A percentile compares a stretch with the other conserved stretches of the same genome.
Conservation (phyloP, 2,113 vertebrate species). For the Phalacrocorax carbo region DNA sequence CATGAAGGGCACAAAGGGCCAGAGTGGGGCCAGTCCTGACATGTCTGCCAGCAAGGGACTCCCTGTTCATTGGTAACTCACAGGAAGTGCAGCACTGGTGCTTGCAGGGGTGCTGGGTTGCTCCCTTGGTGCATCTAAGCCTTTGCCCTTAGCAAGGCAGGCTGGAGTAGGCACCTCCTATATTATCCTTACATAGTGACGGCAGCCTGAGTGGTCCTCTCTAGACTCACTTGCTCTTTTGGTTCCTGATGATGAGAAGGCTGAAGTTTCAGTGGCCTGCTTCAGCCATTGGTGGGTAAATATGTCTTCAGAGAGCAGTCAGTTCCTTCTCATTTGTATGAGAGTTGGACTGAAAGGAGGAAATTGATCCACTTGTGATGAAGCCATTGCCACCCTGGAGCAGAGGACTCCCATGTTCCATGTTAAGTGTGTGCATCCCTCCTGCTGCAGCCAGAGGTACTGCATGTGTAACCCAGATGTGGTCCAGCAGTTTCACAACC, state of each 20-base stretch:
- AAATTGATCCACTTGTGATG: not conserved
- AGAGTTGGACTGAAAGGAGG: not conserved
- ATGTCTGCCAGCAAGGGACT: not conserved
- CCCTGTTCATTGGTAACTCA: not conserved
- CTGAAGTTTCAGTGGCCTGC: not conserved
- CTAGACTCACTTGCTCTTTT: not conserved
- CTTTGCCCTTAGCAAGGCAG: not conserved
- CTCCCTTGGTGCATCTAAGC: not conserved
- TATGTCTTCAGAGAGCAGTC: not conserved
- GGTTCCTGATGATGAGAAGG: not conserved
- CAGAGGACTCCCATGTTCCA: not conserved
- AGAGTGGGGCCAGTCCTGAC: not conserved
- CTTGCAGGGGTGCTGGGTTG: not conserved
- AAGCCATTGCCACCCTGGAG: not conserved
- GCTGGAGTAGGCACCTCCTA: not conserved
- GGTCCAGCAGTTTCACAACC: slow-evolving; percentile 99
- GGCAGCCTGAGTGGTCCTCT: not conserved
- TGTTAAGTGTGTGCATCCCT: slow-evolving; percentile 41
- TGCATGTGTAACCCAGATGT: slow-evolving; percentile 99
- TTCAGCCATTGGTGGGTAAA: not conserved
- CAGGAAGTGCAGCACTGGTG: not conserved
- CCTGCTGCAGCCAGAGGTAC: slow-evolving; percentile 89
- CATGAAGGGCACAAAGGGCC: not conserved
- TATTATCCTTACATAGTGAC: too few species aligned
- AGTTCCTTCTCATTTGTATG: not conserved